Evolutionary conservation across 2,113 vertebrate genomes (phyloP), one percentile per base, ranked within the genome.

Genomic region (Cyphomyrus plagiostoma): DNA sequence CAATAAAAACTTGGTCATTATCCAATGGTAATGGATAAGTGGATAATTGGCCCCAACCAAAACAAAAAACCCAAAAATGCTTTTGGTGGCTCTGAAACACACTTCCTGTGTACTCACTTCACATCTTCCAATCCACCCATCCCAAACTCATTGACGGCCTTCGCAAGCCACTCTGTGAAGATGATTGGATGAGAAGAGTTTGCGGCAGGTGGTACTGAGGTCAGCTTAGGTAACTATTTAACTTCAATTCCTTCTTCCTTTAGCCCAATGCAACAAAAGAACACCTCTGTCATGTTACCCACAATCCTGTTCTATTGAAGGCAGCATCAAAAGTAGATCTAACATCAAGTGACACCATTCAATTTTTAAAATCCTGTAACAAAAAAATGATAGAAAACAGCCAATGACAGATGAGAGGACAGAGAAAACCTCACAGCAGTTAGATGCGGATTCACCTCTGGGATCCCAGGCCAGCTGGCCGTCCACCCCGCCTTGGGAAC

Each of bases 1-100:
- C 49, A 3, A 7, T 74, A 88, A 89, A 89, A 30, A 91, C 89
- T 3, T 45, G 88, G 5, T 74, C n/a, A 19, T 46, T 21, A 88
- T 88, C 58, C 13, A n/a, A 7, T n/a, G 35, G 58, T 11, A 48
- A 42, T 45, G 58, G 23, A 70, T 88, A 50, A 80, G 8, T n/a
- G 62, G 62, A 49, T 88, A 77, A 89, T 30, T 52, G 19, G 88
- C 48, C 45, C 45, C 46, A 52, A 52, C 19, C 84, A 50, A 2
- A 86, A n/a, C 35, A 52, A 21, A 21, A 21, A 85, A 0, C 74
- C 15, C 49, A 17, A 50, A 52, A 49, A 30, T 0, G 21, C 19
- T 21, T 45, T 83, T 83, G 39, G 23, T 7, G 10, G n/a, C 13
- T 39, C 23, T 0, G 19, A 85, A 4, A 48, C 7, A 45, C 45